Base-by-base conservation (phyloP, 2,797 vertebrate species). In the Podarcis siculus region DNA sequence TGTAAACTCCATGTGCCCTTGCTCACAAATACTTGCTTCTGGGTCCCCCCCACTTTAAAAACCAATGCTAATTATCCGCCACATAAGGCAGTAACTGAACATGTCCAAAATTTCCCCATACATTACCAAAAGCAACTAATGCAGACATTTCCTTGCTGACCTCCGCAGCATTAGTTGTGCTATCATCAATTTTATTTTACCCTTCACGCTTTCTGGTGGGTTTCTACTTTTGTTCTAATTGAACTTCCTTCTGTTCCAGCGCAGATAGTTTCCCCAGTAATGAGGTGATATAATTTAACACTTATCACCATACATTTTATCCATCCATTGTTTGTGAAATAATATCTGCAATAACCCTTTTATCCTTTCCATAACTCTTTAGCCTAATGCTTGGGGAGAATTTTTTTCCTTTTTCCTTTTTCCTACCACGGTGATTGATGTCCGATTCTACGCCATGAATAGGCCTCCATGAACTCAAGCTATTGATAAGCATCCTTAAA, bases 351-450 rank as follows among this genome's bases (percentile, higher is more conserved):
- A 96, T 97, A 97, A 97, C 95, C 96, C 91, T 96, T 97, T 97
- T 97, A 97, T 97, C 95, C 94, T 96, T 96, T 96, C 96, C 95
- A 97, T 97, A 97, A 97, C 96, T 97, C 96, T 97, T 97, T 94
- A 93, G 94, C 91, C 94, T 95, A 95, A 95, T 96, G 90, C 95
- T 92, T 80, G 82, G 94, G 94, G 93, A 96, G 95, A 95, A 95
- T 95, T 97, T 96, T 96, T 96, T 23, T 35, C 8, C 75, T 77
- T 12, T 30, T 58, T 10, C 45, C 42, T 49, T 49, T 78, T 96
- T 96, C 0, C 49, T 96, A 97, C 91, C 93, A 89, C 49, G 0
- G 91, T 96, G 97, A 97, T 96, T 96, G 97, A 97, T 97, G 96
- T 94, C 0, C 7, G 93, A 94, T 94, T 95, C 92, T 92, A 88